phyloP scores from a whole-genome alignment of 2,888 invertebrate genomes.

The Heliconius sara region DNA sequence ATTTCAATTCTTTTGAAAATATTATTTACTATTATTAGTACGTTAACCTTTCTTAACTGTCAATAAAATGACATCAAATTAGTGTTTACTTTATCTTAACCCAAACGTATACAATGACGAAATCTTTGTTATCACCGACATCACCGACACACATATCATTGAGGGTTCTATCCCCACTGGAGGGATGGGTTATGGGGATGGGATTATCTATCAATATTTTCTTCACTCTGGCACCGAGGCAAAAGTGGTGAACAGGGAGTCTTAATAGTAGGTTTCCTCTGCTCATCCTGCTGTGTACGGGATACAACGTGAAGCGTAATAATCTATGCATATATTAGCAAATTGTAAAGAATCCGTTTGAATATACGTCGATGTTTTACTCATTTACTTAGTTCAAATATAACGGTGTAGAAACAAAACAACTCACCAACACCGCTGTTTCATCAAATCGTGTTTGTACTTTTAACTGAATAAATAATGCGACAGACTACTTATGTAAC shows the following conservation, averaged over 20 bases:
- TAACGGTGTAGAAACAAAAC: constrained; percentile 22
- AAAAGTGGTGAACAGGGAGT: no score
- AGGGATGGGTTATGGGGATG: no score
- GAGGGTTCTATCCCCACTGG: no score
- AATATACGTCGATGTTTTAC: constrained; percentile 17
- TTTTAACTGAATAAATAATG: constrained; percentile 37
- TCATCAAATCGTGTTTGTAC: constrained; percentile 36
- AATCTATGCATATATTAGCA: background rate
- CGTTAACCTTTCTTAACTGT: constrained; percentile 25
- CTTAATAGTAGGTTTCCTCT: no score
- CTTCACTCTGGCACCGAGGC: no score
- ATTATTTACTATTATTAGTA: constrained; percentile 3
- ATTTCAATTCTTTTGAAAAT: background rate
- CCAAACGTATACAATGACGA: constrained; percentile 51
- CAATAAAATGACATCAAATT: constrained; percentile 27
- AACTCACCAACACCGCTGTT: constrained; percentile 18
- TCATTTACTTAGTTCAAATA: constrained; percentile 33
- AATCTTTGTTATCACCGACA: constrained; percentile 51
- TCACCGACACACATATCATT: no score
- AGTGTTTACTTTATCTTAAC: constrained; percentile 33
- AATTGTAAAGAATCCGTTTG: background rate
- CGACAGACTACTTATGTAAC: constrained; percentile 26
- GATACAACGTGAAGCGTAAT: background rate
- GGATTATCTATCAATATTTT: no score
- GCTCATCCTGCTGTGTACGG: no score